Conservation (phyloP, 1,140 invertebrate genomes). For the Trichogramma pretiosum region DNA sequence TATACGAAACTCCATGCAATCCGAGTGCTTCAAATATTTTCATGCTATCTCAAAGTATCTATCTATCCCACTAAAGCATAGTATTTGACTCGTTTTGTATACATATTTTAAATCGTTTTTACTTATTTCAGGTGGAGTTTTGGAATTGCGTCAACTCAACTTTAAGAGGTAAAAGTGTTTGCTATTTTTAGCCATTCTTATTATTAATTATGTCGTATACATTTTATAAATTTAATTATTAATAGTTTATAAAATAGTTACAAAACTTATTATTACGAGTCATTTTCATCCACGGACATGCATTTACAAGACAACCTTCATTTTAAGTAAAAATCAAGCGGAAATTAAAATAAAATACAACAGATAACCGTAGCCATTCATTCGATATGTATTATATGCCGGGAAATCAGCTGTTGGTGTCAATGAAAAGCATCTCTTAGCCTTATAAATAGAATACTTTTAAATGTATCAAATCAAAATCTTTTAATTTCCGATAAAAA, state of each 20-base stretch:
- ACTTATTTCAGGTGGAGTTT: conserved; percentile 30
- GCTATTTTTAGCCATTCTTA: too few species aligned
- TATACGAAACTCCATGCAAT: background rate
- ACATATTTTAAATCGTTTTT: too few species aligned
- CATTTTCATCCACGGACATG: background rate
- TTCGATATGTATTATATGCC: too few species aligned
- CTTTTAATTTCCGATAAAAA: too few species aligned
- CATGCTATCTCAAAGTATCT: background rate
- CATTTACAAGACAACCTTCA: background rate
- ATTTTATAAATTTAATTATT: background rate
- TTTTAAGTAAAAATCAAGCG: background rate
- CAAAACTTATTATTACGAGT: background rate
- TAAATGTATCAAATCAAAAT: too few species aligned
- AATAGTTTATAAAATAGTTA: background rate
- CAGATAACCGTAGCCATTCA: too few species aligned
- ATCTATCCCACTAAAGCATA: background rate
- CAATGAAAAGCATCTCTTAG: too few species aligned
- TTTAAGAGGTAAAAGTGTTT: conserved; percentile 18
- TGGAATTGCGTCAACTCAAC: conserved; percentile 34
- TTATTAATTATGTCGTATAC: background rate
- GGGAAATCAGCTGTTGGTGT: too few species aligned
- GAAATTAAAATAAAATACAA: background rate
- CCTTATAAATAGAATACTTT: too few species aligned
- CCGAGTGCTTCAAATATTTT: conserved; percentile 4
- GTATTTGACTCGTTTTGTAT: conserved; percentile 14